Evolutionary conservation across 1,140 invertebrate species (phyloP), one percentile per base, ranked within the genome.

Genomic region (Drosophila tropicalis): DNA sequence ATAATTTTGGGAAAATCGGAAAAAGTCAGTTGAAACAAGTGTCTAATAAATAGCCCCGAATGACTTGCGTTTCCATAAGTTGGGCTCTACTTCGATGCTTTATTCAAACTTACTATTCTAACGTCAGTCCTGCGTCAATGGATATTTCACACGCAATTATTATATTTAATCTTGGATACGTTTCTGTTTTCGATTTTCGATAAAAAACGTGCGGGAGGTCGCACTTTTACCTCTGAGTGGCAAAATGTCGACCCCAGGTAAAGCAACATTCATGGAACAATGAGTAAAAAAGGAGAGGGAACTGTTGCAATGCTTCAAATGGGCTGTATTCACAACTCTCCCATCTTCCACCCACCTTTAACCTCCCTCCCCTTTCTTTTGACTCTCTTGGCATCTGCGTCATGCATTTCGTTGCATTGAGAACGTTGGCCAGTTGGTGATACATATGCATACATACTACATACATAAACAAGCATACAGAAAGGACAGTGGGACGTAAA

Each of bases 331-430:
- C 44, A 44, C 19, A 32, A 5, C 17, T 17, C 29, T 12, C 25
- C 36, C 19, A 13, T 17, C 10, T 13, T 25, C 13, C 39, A 13
- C 19, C 22, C 9, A 60, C 55, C 29, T 29, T 15, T 32, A 32
- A 29, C 39, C 60, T 29, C 39, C 55, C 22, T 25, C 39, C 55
- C 55, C 39, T 44, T 63, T 19, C 57, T 29, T 17, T 70, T 68
- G 74, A 41, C 69, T 70, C 78, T 66, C 61, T 65, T 74, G 67
- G 70, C 79, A 85, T 86, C 82, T 85, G 82, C 82, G 82, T 85
- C 82, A 86, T 86, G 82, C 82, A 86, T 78, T 75, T 67, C 47
- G 62, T 39, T 85, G 82, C 81, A 85, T 44, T 73, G 72, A 70
- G 58, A 39, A 75, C 61, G 47, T 64, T 70, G 60, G 39, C 13